Conservation (phyloP, 2,888 invertebrate species). For the Lissocephala sabroskyi region DNA sequence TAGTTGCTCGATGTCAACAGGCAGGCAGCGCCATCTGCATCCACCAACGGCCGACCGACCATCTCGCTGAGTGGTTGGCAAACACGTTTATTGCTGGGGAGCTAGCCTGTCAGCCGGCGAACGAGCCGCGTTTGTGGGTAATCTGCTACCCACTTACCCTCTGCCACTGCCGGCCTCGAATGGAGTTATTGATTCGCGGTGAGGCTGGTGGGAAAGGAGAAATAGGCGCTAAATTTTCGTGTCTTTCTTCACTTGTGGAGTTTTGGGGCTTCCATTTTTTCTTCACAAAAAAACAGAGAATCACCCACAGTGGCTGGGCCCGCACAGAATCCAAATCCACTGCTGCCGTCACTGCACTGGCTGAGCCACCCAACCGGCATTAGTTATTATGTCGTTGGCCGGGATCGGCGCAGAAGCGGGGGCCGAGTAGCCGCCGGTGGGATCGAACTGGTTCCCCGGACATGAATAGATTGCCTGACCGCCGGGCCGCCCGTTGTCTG, state of each 20-base stretch:
- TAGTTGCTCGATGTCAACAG: conserved; percentile 40
- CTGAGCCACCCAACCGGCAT: conserved; percentile 54
- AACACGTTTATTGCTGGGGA: conserved; percentile 24
- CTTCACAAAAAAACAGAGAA: no score
- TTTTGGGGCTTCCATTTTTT: no score
- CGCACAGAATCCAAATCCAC: no score
- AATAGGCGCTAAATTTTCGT: no score
- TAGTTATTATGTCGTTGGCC: conserved; percentile 50
- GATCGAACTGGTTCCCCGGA: conserved; percentile 45
- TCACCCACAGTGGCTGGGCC: no score
- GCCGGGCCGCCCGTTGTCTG: conserved; percentile 28
- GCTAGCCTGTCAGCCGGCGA: conserved; percentile 27
- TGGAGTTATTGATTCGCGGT: conserved; percentile 54
- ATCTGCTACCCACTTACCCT: no score
- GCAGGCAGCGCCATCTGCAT: no score
- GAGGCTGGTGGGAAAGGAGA: no score
- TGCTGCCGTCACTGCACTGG: no score
- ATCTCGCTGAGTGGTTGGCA: background rate
- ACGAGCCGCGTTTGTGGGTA: no score
- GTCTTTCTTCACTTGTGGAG: no score
- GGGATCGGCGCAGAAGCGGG: background rate
- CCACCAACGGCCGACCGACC: no score
- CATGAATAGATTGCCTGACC: conserved; percentile 47
- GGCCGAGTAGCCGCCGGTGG: background rate
- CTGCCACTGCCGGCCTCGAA: conserved; percentile 31